Evolutionary conservation across 1,140 invertebrate genomes (phyloP).

Genomic region (Aphelenchoides besseyi): DNA sequence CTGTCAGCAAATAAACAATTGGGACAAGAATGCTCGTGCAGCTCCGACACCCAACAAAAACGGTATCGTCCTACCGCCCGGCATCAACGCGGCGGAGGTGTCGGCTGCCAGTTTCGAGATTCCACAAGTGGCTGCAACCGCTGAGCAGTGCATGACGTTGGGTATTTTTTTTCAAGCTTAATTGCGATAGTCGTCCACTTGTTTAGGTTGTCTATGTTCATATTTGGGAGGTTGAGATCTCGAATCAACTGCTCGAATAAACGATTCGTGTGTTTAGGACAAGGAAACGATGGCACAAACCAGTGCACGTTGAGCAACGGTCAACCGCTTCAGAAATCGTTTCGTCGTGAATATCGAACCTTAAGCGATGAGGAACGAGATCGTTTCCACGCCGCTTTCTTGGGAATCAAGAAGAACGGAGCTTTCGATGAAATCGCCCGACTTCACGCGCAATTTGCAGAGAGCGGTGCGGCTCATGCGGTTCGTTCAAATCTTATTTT

Average conservation of each 20-base stretch:
- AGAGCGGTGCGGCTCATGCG: slow-evolving; percentile 52
- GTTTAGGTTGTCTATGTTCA: neutral
- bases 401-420: slow-evolving; percentile 60
- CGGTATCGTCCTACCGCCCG: neutral
- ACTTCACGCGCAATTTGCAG: slow-evolving; percentile 53
- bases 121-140: slow-evolving; percentile 36
- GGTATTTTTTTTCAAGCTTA: slow-evolving; percentile 23
- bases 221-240: slow-evolving; percentile 21
- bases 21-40: slow-evolving; percentile 49
- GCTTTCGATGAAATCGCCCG: slow-evolving; percentile 56
- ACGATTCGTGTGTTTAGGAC: slow-evolving; percentile 31
- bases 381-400: slow-evolving; percentile 62
- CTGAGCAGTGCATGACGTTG: slow-evolving; percentile 39
- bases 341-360: slow-evolving; percentile 47
- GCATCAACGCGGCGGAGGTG: neutral
- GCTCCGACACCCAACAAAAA: slow-evolving; percentile 17
- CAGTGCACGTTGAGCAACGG: slow-evolving; percentile 39
- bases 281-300: slow-evolving; percentile 43
- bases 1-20: slow-evolving; percentile 45
- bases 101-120: neutral
- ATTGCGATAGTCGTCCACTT: no score
- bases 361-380: slow-evolving; percentile 31
- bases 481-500: slow-evolving; percentile 51
- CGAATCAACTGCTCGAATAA: neutral
- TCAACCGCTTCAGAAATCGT: slow-evolving; percentile 32